Conservation (phyloP, 2,113 vertebrate species). For the Phalacrocorax pelagicus region DNA sequence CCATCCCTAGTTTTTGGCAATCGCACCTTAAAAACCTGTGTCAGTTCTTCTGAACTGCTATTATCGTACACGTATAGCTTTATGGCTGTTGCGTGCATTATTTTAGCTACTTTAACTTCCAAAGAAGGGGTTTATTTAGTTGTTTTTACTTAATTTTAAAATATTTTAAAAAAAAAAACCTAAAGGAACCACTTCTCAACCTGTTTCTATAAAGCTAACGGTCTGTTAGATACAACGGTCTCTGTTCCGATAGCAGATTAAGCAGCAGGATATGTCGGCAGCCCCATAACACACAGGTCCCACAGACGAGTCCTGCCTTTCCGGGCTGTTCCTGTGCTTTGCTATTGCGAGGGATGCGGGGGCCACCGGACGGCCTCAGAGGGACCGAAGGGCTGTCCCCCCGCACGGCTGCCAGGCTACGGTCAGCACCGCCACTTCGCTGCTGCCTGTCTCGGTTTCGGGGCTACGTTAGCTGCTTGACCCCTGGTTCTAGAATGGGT, state of each 20-base stretch:
- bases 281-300: fast-evolving
- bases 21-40: not conserved
- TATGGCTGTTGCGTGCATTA: not conserved
- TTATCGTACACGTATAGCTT: fast-evolving
- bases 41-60: not conserved
- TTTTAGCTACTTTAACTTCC: not conserved
- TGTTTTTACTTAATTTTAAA: not conserved
- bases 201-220: not conserved
- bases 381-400: too few species aligned
- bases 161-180: not conserved
- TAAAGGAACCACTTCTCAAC: not conserved
- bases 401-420: not conserved
- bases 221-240: not conserved
- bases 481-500: fast-evolving
- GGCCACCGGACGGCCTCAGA: not conserved
- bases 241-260: not conserved
- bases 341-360: not conserved
- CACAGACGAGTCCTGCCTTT: not conserved
- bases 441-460: not conserved
- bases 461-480: not conserved
- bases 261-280: not conserved
- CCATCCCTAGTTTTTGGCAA: not conserved
- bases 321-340: not conserved
- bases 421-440: not conserved
- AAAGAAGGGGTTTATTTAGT: not conserved